Conservation (phyloP, 2,797 vertebrate genomes). For the Eurystomus glaucurus region DNA sequence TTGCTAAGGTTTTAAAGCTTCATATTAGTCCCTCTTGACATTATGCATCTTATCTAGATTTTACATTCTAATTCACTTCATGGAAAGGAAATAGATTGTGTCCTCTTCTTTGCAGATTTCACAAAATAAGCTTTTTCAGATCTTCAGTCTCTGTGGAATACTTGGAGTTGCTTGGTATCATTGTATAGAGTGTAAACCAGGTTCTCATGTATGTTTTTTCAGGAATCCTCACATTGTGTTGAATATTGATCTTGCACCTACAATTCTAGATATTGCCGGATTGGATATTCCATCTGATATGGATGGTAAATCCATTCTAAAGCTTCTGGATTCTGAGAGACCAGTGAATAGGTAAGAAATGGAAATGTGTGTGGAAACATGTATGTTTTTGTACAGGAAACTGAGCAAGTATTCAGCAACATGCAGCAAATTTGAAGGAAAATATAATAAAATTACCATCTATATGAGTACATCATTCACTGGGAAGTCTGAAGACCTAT, state of each 20-base stretch:
- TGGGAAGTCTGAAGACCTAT: not conserved
- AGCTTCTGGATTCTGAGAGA: constrained; percentile 91
- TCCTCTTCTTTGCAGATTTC: not conserved
- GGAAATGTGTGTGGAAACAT: not conserved
- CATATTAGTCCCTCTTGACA: not conserved
- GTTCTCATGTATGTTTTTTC: not conserved
- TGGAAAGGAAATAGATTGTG: not conserved
- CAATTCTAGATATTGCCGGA: constrained; percentile 96
- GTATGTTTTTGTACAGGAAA: not conserved
- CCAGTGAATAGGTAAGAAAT: constrained; percentile 89
- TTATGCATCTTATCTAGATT: not conserved
- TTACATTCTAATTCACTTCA: not conserved
- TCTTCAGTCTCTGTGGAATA: not conserved
- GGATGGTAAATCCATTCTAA: constrained; percentile 95
- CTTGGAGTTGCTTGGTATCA: not conserved
- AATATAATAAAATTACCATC: not conserved
- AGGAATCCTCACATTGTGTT: constrained; percentile 96
- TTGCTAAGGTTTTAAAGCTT: not conserved
- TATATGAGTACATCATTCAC: not conserved
- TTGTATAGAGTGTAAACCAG: not conserved
- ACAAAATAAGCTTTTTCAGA: constrained; percentile 8
- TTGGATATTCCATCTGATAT: constrained; percentile 94
- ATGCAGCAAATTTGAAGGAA: not conserved
- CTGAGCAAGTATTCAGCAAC: not conserved
- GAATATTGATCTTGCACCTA: constrained; percentile 96